Percentiles rank a stretch among this genome's conserved stretches.
These are phyloP conservation scores for Drosophila fulvimacula DNA, from an alignment of 2,888 invertebrate species.

Conservation along the genomic window DNA sequence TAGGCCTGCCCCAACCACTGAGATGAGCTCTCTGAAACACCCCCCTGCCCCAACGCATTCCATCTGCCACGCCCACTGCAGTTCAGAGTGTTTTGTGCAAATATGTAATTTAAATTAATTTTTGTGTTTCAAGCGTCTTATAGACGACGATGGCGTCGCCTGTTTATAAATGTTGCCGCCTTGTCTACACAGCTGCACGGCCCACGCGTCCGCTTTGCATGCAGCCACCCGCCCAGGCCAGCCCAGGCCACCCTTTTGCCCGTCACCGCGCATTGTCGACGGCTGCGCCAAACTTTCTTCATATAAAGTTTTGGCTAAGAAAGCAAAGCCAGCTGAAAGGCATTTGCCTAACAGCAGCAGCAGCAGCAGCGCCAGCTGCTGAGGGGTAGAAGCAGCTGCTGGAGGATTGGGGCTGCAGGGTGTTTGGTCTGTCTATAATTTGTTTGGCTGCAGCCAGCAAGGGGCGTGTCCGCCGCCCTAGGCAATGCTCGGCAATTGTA, in stretches of 20 bases:
- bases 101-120: conserved; percentile 79
- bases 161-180: conserved; percentile 69
- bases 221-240: background rate
- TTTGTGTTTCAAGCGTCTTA: conserved; percentile 76
- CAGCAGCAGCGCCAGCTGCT: background rate
- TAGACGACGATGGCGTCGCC: conserved; percentile 71
- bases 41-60: background rate
- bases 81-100: conserved; percentile 68
- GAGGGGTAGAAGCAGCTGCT: background rate
- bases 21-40: no score
- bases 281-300: conserved; percentile 70
- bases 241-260: background rate
- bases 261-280: conserved; percentile 29
- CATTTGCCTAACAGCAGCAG: conserved; percentile 46
- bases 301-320: conserved; percentile 76
- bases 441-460: conserved; percentile 50
- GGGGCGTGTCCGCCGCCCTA: conserved; percentile 33
- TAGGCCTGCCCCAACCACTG: background rate
- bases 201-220: conserved; percentile 28
- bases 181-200: conserved; percentile 8
- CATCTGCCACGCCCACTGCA: conserved; percentile 28
- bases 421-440: conserved; percentile 42
- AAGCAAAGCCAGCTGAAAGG: conserved; percentile 69
- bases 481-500: conserved; percentile 62
- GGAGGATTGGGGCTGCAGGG: background rate